Base-by-base conservation (phyloP, 64 coral and sea anemone species). In the Porites australiensis region DNA sequence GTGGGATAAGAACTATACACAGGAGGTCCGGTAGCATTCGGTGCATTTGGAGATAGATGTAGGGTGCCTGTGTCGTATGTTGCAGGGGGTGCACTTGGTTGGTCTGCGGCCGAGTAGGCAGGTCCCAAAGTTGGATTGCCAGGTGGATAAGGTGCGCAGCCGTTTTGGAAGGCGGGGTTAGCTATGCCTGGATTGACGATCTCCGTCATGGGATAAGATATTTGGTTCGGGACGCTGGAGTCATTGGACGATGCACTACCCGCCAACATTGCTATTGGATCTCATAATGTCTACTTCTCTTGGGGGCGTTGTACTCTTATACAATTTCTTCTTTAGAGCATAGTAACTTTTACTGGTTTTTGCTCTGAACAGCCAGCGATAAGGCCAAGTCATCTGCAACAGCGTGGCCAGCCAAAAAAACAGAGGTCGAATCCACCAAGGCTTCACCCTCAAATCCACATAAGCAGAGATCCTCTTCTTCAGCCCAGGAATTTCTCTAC, bases 331-430 rank as follows among this genome's bases (percentile, higher is more conserved):
- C 44, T 55, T 94, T 19, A 97, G 47, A 66, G 66, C 27, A 6
- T 94, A 94, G 77, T 94, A 88, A 44, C 71, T 91, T 14, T 97
- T 94, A 5, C 81, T 88, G 3, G 92, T 97, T 77, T 77, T 97
- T 4, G 95, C 95, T 82, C 83, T 87, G 75, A 97, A 97, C 10
- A 94, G 76, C 95, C 92, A 97, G 6, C 95, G 88, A 68, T 94
- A 96, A 21, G 95, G 95, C 95, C 95, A 96, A 5, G 88, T 94
- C 66, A 90, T 83, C 11, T 80, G 79, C 58, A 96, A 21, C 50
- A 96, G 37, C 0, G 95, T 96, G 27, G 27, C 27, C 27, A 37
- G 27, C 27, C 27, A 37, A 37, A 37, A 37, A 1, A 37, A 37
- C 27, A 37, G 27, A 37, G 27, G 27, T 37, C 27, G 1, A 37